Conservation (phyloP, 2,888 invertebrate species). For the Latrodectus elegans region DNA sequence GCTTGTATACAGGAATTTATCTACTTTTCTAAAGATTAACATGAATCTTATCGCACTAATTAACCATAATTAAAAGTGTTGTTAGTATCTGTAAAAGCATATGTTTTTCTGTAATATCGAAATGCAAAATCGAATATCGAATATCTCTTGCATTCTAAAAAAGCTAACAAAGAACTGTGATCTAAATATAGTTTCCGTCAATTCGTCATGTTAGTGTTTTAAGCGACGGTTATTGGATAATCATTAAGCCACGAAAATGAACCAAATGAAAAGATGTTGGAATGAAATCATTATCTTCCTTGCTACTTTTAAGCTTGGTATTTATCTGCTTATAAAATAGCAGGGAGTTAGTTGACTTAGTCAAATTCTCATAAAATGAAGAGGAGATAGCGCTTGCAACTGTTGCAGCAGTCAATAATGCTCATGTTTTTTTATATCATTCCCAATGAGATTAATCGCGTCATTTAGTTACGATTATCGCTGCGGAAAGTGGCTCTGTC, state of each 20-base stretch:
- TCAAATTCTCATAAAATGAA: slow-evolving; percentile 21
- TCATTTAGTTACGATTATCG: slow-evolving; percentile 11
- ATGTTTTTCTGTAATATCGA: neutral
- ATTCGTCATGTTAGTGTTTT: slow-evolving; percentile 4
- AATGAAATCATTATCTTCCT: slow-evolving; percentile 44
- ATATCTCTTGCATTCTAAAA: neutral
- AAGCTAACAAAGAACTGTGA: slow-evolving; percentile 14
- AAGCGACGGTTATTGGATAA: slow-evolving; percentile 44
- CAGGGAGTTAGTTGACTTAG: slow-evolving; percentile 20
- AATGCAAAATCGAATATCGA: neutral
- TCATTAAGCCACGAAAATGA: slow-evolving; percentile 44
- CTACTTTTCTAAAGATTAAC: no score
- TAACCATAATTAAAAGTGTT: no score
- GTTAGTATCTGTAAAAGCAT: no score
- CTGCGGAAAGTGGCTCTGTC: neutral
- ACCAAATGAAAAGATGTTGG: slow-evolving; percentile 25
- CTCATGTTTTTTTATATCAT: slow-evolving; percentile 2
- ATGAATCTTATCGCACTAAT: no score
- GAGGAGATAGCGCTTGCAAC: slow-evolving; percentile 29
- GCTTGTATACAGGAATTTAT: no score
- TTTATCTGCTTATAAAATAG: slow-evolving; percentile 27
- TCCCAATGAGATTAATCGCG: slow-evolving; percentile 20
- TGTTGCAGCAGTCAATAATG: slow-evolving; percentile 3
- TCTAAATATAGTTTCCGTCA: slow-evolving; percentile 41
- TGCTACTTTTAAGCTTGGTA: neutral